Evolutionary conservation across 2,113 vertebrate genomes (phyloP).

Genomic region (Mystacornis crossleyi): DNA sequence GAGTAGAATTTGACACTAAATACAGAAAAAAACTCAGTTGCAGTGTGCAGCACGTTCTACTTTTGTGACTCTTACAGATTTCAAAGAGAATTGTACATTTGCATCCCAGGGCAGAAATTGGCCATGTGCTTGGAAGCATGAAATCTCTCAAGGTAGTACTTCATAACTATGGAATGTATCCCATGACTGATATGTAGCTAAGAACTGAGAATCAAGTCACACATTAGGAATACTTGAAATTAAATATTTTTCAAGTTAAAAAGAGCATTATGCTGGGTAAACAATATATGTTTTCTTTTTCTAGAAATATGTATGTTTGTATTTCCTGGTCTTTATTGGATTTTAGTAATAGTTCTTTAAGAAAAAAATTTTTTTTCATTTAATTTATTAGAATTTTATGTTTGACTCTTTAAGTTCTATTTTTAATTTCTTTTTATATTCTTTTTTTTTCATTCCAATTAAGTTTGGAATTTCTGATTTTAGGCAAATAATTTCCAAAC

Average conservation of each 20-base stretch:
- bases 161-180: conserved; percentile 65
- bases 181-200: conserved; percentile 58
- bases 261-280: conserved; percentile 1
- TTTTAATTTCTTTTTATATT: background rate
- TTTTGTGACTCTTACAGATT: background rate
- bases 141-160: conserved; percentile 62
- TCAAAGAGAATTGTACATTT: conserved; percentile 36
- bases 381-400: background rate
- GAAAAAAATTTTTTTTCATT: background rate
- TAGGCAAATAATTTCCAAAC: conserved; percentile 7
- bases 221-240: conserved; percentile 35
- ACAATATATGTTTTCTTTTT: background rate
- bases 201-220: conserved; percentile 51
- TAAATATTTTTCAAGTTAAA: conserved; percentile 45
- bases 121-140: background rate
- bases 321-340: background rate
- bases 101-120: conserved; percentile 34
- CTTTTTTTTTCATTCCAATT: background rate
- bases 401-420: background rate
- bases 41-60: background rate
- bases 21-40: background rate
- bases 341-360: background rate
- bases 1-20: background rate
- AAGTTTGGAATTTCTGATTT: background rate
- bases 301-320: background rate